Evolutionary conservation across 2,888 invertebrate genomes (phyloP).

Genomic region (Cylloceria caligata): DNA sequence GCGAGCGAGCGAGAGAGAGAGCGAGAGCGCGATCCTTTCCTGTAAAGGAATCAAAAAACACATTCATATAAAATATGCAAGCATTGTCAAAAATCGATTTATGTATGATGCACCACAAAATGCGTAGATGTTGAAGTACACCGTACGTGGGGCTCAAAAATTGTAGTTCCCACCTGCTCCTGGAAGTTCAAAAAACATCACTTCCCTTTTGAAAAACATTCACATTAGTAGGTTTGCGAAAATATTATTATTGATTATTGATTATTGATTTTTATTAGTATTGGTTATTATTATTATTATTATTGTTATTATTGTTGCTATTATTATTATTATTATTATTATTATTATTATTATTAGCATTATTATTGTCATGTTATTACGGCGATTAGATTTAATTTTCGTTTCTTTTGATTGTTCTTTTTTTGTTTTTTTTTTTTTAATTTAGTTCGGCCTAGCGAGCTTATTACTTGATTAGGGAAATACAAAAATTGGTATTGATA

Average conservation of each 20-base stretch:
- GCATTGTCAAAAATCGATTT: conserved; percentile 85
- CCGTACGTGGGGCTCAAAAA: conserved; percentile 85
- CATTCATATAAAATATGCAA: conserved; percentile 85
- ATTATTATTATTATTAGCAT: conserved; percentile 57
- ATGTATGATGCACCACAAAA: conserved; percentile 85
- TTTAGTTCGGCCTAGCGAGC: conserved; percentile 73
- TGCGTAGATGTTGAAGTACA: conserved; percentile 83
- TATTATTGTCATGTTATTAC: conserved; percentile 62
- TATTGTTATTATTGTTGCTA: conserved; percentile 70
- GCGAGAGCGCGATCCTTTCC: conserved; percentile 84
- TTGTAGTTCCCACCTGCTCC: conserved; percentile 85
- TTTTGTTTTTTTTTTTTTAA: conserved; percentile 61
- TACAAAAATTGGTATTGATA: conserved; percentile 67
- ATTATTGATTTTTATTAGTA: conserved; percentile 56
- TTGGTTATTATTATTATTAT: conserved; percentile 55
- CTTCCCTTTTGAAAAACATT: conserved; percentile 85
- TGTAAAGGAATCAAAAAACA: conserved; percentile 85
- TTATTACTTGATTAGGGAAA: conserved; percentile 69
- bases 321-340: conserved; percentile 64
- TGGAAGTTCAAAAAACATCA: conserved; percentile 85
- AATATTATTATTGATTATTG: conserved; percentile 61
- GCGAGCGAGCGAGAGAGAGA: conserved; percentile 72
- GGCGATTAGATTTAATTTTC: conserved; percentile 62
- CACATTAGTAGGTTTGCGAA: conserved; percentile 72
- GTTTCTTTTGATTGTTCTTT: conserved; percentile 39